phyloP scores from a whole-genome alignment of 1,140 invertebrate genomes.

The Eurosta solidaginis region DNA sequence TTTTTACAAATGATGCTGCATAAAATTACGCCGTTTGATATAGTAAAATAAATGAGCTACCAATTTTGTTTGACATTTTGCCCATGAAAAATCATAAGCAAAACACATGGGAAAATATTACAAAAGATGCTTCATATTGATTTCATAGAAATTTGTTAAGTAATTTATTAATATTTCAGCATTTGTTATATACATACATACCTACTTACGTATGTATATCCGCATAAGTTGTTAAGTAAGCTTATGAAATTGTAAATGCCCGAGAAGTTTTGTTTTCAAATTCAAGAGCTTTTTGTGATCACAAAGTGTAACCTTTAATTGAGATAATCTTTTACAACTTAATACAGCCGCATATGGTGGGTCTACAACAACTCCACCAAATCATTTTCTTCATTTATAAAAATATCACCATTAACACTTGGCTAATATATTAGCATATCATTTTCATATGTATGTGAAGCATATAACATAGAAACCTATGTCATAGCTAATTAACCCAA shows the following conservation, averaged over 20 bases:
- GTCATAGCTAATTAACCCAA: constrained; percentile 16
- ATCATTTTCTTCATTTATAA: background rate
- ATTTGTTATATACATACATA: background rate
- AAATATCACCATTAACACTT: background rate
- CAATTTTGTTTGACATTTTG: constrained; percentile 11
- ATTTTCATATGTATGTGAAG: background rate
- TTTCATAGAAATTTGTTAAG: background rate
- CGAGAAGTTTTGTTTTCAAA: background rate
- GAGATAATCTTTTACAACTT: background rate
- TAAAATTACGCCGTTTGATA: background rate
- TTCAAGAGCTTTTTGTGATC: background rate
- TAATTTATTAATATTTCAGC: constrained; percentile 12
- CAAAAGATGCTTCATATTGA: background rate
- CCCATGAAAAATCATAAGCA: background rate
- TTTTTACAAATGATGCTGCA: constrained; percentile 11
- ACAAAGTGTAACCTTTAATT: background rate
- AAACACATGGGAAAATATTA: background rate
- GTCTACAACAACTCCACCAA: background rate
- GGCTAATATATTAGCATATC: constrained; percentile 4
- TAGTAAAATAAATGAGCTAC: background rate
- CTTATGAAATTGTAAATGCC: background rate
- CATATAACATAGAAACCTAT: background rate
- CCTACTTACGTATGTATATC: too few species aligned
- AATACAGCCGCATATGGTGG: background rate
- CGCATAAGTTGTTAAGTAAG: background rate